Base-by-base conservation (phyloP, 1,140 invertebrate species). In the Zaprionus inermis region DNA sequence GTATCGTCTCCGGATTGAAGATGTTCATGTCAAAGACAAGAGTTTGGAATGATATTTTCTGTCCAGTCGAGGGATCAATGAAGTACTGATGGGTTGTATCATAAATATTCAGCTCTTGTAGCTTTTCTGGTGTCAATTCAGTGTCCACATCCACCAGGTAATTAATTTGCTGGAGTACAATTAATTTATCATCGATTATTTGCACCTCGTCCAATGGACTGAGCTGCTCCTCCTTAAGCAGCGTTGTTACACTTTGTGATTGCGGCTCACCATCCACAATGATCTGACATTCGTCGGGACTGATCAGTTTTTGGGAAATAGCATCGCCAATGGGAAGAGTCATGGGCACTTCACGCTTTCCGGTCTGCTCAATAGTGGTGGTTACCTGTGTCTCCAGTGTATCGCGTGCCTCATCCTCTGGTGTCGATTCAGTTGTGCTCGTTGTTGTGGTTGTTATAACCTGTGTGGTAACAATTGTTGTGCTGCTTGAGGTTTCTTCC, bases 31-130 rank as follows among this genome's bases (percentile, higher is more conserved):
- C 94, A 46, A 97, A 94, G 44, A 97, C 95, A n/a, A 96, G 93
- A 61, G 97, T 95, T 81, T 95, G 94, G 79, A 99, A 97, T 2
- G 96, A 94, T 49, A 97, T 94, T 77, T 94, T 94, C 56, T 95
- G 94, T 51, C 95, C 95, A 14, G 96, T 96, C 69, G 95, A 94
- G 2, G 97, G 96, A 93, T 98, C 95, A 7, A 96, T 92, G 85
- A 98, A 98, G 79, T 94, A 94, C 68, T 95, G 95, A 70, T 94
- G 94, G 76, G 95, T 94, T 6, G 94, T 89, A 93, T 98, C 95
- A 90, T 96, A 98, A 36, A 96, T 94, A 52, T 96, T 96, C 66
- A 95, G 92, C 79, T 96, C 94, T 1, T 95, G 94, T 30, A 97
- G 93, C 81, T 94, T 94, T 84, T 95, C 94, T 9, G 95, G 93